Evolutionary conservation across 2,797 vertebrate genomes (phyloP), one percentile per base, ranked within the genome.

Genomic region (Typhlichthys subterraneus): DNA sequence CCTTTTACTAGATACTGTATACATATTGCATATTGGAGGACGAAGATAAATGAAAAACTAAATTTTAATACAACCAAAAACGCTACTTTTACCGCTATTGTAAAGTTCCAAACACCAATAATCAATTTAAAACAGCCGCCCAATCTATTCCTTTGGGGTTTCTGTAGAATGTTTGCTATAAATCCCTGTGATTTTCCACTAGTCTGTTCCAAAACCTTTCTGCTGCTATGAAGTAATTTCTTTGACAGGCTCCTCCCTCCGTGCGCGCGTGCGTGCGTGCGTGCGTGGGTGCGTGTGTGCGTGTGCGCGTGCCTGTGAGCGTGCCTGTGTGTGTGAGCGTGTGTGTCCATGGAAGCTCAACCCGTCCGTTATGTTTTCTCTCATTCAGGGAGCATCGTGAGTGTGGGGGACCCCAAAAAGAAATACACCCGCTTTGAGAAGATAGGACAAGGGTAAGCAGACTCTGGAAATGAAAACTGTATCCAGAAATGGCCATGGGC

Each of bases 401-500:
- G 96, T 0, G 96, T 99, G 78, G 97, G 97, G 53, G 97, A 99
- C 87, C 97, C 97, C 58, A 99, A 99, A 89, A 99, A 99, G 94
- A 99, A 99, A 87, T 99, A 99, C 63, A 98, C 97, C 5, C 94
- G 97, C 70, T 99, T 99, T 74, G 97, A 99, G 93, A 99, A 99
- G 93, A 91, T 91, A 79, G 90, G 96, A 81, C 96, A 98, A 91
- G 96, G 96, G 96, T 97, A 85, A 55, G 47, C 38, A 12, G 47
- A 12, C 47, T 12, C 4, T 6, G 81, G 76, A 83, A 85, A 86
- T 81, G 73, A 88, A 72, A 81, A 80, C 38, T 62, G 71, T 77
- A 80, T 86, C 79, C 83, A 77, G 31, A 76, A 76, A 78, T 74
- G 79, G 77, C 80, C 59, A 12, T 2, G 42, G 70, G 84, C 72